These are phyloP conservation scores for Colossoma macropomum DNA, from an alignment of 2,113 vertebrate species.

Conservation along the genomic window DNA sequence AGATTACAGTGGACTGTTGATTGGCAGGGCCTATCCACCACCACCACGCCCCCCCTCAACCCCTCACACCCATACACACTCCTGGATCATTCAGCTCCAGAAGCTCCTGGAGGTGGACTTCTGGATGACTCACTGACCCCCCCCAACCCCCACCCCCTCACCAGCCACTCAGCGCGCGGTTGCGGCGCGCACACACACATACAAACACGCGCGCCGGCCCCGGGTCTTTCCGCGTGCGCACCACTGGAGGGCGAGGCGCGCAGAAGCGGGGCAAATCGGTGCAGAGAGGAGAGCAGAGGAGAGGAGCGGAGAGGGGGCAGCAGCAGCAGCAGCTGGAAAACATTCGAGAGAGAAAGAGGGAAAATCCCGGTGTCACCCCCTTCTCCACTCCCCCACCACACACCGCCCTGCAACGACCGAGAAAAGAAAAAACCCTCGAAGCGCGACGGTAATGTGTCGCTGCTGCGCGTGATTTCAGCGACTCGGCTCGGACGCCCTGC, in stretches of 20 bases:
- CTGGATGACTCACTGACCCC: conserved; percentile 74
- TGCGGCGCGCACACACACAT: conserved; percentile 1
- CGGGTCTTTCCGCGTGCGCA: background rate
- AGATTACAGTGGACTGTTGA: background rate
- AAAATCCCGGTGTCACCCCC: background rate
- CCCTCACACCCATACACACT: background rate
- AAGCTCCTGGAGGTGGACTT: conserved; percentile 53
- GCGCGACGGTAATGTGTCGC: background rate
- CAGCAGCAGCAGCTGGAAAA: background rate
- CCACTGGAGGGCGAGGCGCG: conserved; percentile 18
- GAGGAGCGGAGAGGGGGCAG: background rate
- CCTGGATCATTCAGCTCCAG: conserved; percentile 11
- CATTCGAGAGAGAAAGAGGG: background rate
- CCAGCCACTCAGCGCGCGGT: conserved; percentile 27
- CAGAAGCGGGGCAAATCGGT: background rate
- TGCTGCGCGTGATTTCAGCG: background rate
- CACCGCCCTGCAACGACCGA: background rate
- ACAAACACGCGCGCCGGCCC: background rate
- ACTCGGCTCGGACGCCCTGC: background rate
- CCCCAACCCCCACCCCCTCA: conserved; percentile 37
- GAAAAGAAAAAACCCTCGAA: background rate
- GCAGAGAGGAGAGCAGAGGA: background rate
- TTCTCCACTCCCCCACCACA: background rate
- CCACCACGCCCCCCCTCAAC: no score
- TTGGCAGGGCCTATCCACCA: background rate